Conservation (phyloP, 2,888 invertebrate genomes). For the Gandaritis pyraliata region DNA sequence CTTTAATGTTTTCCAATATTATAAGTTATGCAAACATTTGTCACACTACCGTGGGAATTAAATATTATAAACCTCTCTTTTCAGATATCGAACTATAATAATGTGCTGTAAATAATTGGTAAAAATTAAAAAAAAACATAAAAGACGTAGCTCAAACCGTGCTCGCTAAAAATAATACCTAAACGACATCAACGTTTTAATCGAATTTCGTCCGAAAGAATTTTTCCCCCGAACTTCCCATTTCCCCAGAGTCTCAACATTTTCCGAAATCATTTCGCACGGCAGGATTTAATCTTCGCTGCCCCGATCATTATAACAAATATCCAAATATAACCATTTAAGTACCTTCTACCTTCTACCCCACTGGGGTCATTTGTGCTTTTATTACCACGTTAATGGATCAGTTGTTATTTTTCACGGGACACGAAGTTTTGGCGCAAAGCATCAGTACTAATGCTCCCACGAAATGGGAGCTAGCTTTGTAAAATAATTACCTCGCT, state of each 20-base stretch:
- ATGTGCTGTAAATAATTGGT: too few species aligned
- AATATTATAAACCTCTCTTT: too few species aligned
- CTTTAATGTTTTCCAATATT: too few species aligned
- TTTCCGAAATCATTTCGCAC: constrained; percentile 15
- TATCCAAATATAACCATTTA: constrained; percentile 52
- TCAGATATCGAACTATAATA: too few species aligned
- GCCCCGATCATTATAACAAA: constrained; percentile 41
- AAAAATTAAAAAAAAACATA: neutral
- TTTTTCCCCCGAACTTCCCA: neutral
- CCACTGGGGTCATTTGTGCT: constrained; percentile 48
- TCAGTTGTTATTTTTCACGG: constrained; percentile 65
- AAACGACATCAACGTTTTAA: neutral
- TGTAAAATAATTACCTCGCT: constrained; percentile 62
- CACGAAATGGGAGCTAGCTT: constrained; percentile 55
- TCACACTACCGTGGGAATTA: too few species aligned
- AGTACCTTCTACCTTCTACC: constrained; percentile 44
- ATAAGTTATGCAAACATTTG: too few species aligned
- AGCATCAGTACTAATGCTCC: constrained; percentile 66
- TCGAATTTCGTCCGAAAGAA: constrained; percentile 9
- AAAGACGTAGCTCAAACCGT: neutral
- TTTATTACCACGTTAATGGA: constrained; percentile 62
- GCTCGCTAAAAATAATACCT: neutral
- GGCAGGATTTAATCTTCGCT: constrained; percentile 35
- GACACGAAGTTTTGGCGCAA: constrained; percentile 61
- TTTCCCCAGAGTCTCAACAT: neutral